Evolutionary conservation across 2,888 invertebrate species (phyloP).

Genomic region (Lingula anatina): DNA sequence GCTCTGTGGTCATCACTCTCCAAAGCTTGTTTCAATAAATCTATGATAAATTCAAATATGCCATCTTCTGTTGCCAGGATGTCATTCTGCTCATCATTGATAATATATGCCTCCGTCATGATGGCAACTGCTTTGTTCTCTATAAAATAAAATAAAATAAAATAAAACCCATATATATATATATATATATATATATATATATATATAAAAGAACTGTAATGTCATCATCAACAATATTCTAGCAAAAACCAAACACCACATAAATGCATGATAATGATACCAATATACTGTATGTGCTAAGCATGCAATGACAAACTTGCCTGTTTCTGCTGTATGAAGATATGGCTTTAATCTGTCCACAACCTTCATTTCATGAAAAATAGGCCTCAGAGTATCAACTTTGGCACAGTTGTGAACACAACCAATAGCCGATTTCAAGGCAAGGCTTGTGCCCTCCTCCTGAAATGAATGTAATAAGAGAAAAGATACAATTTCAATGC

Average conservation of each 20-base stretch:
- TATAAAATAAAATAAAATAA: conserved; percentile 5
- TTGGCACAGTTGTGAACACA: conserved; percentile 14
- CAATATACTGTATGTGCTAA: too few relatives aligned
- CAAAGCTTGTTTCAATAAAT: conserved; percentile 16
- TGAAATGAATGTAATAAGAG: too few relatives aligned
- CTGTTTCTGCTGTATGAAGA: conserved; percentile 7
- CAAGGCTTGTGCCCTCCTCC: too few relatives aligned
- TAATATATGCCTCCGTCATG: conserved; percentile 26
- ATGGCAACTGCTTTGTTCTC: conserved; percentile 27
- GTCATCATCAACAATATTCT: too few relatives aligned
- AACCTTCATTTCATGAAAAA: conserved; percentile 6
- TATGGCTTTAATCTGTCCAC: conserved; percentile 11
- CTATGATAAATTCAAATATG: conserved; percentile 23
- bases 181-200: too few relatives aligned
- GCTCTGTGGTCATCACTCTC: too few relatives aligned
- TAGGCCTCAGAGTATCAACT: conserved; percentile 3
- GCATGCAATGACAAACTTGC: too few relatives aligned
- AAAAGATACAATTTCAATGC: too few relatives aligned
- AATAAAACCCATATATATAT: not conserved
- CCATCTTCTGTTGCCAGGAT: conserved; percentile 20
- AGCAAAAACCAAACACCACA: too few relatives aligned
- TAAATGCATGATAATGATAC: too few relatives aligned
- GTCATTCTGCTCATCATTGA: conserved; percentile 26
- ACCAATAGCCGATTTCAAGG: too few relatives aligned
- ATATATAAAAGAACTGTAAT: too few relatives aligned